A percentile compares a stretch with the other conserved stretches of the same genome.
These are phyloP conservation scores for Leptonema lineaticorne DNA, from an alignment of 1,140 invertebrate species.

Conservation along the genomic window DNA sequence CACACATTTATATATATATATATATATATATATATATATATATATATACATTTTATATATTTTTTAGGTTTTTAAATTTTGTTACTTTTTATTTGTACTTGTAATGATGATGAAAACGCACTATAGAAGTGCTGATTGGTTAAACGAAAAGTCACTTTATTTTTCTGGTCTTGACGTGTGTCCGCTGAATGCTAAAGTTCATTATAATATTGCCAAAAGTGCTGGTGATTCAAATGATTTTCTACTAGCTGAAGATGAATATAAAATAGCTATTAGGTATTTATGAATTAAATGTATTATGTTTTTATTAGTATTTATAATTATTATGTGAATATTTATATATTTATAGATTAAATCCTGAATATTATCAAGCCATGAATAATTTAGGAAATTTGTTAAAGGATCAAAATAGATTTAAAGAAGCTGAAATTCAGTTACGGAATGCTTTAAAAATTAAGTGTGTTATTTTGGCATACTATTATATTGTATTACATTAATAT, in stretches of 20 bases:
- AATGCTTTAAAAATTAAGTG: slow-evolving; percentile 76
- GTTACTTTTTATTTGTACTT: slow-evolving; percentile 53
- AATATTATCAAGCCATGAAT: slow-evolving; percentile 96
- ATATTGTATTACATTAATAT: too few relatives aligned
- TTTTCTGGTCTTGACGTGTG: slow-evolving; percentile 73
- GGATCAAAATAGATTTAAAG: slow-evolving; percentile 67
- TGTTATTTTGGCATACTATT: slow-evolving; percentile 29
- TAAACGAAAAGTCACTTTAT: slow-evolving; percentile 72
- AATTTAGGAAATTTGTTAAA: slow-evolving; percentile 93
- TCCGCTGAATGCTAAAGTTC: slow-evolving; percentile 91
- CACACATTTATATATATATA: too few relatives aligned
- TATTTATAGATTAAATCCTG: slow-evolving; percentile 65
- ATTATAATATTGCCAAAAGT: slow-evolving; percentile 93
- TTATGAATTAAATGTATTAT: background rate
- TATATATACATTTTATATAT: background rate
- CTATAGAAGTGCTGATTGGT: slow-evolving; percentile 78
- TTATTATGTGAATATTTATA: background rate
- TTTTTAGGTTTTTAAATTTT: slow-evolving; percentile 31
- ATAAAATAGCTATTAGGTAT: slow-evolving; percentile 47
- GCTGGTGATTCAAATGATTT: slow-evolving; percentile 74
- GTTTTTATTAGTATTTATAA: background rate
- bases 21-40: too few relatives aligned
- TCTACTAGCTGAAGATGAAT: slow-evolving; percentile 71
- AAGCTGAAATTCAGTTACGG: slow-evolving; percentile 76
- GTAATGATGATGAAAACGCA: slow-evolving; percentile 65